Evolutionary conservation across 2,113 vertebrate species (phyloP), one percentile per base, ranked within the genome.

Genomic region (Terrapene triunguis): DNA sequence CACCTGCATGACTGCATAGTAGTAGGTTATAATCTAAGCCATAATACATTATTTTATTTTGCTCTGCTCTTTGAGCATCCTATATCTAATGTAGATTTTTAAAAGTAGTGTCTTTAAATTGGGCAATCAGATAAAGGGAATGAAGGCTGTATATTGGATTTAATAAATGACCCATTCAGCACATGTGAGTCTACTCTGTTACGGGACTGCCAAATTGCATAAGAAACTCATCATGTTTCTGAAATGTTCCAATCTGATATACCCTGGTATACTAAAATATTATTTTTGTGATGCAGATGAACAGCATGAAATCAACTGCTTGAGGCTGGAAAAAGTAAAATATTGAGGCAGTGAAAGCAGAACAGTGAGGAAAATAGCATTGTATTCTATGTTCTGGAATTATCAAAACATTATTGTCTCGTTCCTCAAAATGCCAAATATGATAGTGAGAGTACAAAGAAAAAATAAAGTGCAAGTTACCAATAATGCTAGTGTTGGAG

Each of bases 391-490:
- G 10, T 97, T 94, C 47, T 85, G 4, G 84, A 89, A 83, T 95
- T 97, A 69, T 82, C 79, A 89, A 27, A 53, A 6, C 90, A 76
- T 85, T 89, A 85, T 91, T 92, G 25, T 93, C 74, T 97, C 42
- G 42, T 38, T 92, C 87, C 47, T 97, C 80, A 93, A 97, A 97
- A 96, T 90, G 47, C 57, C 51, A 89, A 84, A 87, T 96, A 55
- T 24, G 4, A 88, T 83, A 87, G 65, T 93, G 80, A 92, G 44
- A 53, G 8, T 90, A 72, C 35, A 72, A 72, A 72, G 35, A 38
- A 72, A 72, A 93, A 82, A 17, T 2, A 50, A 85, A 84, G 57
- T 89, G 59, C 55, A 96, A 91, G 78, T 90, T 95, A 84, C 62
- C 90, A 65, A 74, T 96, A 97, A 96, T 87, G 82, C 84, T 74